A percentile compares a stretch with the other conserved stretches of the same genome.
Conservation (phyloP, 1,140 invertebrate species). For the Anastrepha ludens region DNA sequence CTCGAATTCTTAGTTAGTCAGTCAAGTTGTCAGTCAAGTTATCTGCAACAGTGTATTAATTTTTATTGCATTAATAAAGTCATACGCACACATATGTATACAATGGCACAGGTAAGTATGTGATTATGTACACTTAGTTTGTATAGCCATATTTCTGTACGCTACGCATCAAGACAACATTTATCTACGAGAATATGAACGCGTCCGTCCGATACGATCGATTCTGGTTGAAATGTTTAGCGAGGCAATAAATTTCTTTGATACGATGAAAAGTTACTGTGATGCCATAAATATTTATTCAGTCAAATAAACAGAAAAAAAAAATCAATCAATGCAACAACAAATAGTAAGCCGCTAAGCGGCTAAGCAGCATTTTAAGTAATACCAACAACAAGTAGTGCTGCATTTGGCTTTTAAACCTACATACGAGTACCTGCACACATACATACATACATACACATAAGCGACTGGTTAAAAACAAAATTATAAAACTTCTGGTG, state of each 20-base stretch:
- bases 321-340: background rate
- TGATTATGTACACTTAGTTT: background rate
- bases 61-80: slow-evolving; percentile 49
- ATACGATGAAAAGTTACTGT: slow-evolving; percentile 11
- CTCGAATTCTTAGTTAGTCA: background rate
- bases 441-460: too few relatives aligned
- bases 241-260: slow-evolving; percentile 32
- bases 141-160: background rate
- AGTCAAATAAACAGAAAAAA: background rate
- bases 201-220: slow-evolving; percentile 9
- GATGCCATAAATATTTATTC: slow-evolving; percentile 22
- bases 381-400: background rate
- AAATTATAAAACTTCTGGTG: background rate
- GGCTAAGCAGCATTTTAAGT: slow-evolving; percentile 1
- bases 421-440: too few relatives aligned
- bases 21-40: background rate
- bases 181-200: background rate
- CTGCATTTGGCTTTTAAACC: too few relatives aligned
- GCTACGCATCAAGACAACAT: slow-evolving; percentile 18
- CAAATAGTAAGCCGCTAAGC: background rate
- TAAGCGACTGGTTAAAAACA: background rate
- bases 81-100: background rate
- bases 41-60: slow-evolving; percentile 21
- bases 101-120: background rate
- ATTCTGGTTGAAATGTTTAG: slow-evolving; percentile 2